Base-by-base conservation (phyloP, 2,888 invertebrate genomes). In the Tortrix viridana region DNA sequence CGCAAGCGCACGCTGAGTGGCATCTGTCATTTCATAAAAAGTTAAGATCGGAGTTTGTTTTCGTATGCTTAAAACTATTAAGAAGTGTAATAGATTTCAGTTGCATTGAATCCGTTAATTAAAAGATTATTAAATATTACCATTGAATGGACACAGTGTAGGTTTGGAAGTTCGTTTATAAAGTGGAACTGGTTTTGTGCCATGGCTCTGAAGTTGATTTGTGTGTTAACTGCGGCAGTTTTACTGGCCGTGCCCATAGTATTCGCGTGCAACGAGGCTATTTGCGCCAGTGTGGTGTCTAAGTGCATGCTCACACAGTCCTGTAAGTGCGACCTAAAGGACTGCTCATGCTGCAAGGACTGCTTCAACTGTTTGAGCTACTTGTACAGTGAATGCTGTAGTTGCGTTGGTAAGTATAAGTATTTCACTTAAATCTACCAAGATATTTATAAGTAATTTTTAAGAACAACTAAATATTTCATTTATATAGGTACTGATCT, bases 261-360 rank as follows among this genome's bases (percentile, higher is more conserved):
- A 41, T 89, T 88, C 70, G 89, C 91, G 22, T 98, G 98, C 85
- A 98, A 98, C 84, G 98, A 98, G 90, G 97, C 97, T 26, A 96
- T 98, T 60, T 99, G 99, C 90, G 98, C 97, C 20, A 97, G 98
- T 78, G 96, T 98, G 59, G 99, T 99, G 54, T 98, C 98, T 79
- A 98, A 98, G 89, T 99, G 99, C 86, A 96, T 98, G 95, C 92
- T 99, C 68, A 98, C 98, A 14, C 97, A 98, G 84, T 97, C 98
- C 55, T 99, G 99, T 91, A 98, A 98, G 85, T 99, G 99, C 88
- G 98, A 98, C 83, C 92, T 97, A 75, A 96, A 95, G 78, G 97
- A 97, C 82, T 98, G 98, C 81, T 96, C 97, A n/a, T 98, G 98
- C 82, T 98, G 98, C 89, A 96, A 96, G 77, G 98, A 98, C 81